A percentile compares a stretch with the other conserved stretches of the same genome.
These are phyloP conservation scores for Cephalopterus ornatus DNA, from an alignment of 2,113 vertebrate genomes.

Conservation along the genomic window DNA sequence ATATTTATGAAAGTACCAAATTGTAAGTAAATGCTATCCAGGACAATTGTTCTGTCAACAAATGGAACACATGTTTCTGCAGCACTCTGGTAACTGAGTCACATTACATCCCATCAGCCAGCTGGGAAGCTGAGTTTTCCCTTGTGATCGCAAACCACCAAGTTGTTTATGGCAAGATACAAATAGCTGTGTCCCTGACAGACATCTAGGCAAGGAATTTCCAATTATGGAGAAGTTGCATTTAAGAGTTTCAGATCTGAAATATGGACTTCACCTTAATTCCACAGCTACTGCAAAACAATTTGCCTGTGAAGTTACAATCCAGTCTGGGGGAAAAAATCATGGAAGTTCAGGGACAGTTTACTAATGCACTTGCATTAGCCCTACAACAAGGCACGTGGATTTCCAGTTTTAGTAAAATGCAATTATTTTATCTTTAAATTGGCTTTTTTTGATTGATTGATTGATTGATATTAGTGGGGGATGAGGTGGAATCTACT, in stretches of 20 bases:
- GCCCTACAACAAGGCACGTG: neutral
- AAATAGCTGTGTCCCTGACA: constrained; percentile 10
- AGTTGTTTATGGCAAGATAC: constrained; percentile 57
- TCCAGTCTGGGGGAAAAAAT: neutral
- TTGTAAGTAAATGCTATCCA: neutral
- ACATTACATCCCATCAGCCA: constrained; percentile 11
- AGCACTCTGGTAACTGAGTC: neutral
- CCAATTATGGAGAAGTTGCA: constrained; percentile 46
- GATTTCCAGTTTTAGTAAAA: neutral
- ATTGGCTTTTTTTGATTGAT: neutral
- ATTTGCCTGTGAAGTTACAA: neutral
- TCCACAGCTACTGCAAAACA: neutral
- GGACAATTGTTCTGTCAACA: constrained; percentile 27
- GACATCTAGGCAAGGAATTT: constrained; percentile 11
- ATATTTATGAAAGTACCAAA: neutral
- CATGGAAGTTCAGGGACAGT: neutral
- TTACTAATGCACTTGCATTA: neutral
- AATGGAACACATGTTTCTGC: constrained; percentile 19
- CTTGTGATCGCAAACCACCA: neutral
- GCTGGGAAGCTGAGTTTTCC: constrained; percentile 28
- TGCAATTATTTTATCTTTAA: neutral
- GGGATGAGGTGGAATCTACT: neutral
- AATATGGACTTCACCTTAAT: constrained; percentile 9
- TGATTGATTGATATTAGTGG: neutral
- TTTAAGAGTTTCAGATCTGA: neutral